Evolutionary conservation across 92 coral and sea anemone species (phyloP), one percentile per base, ranked within the genome.

Genomic region (Porites cylindrica): DNA sequence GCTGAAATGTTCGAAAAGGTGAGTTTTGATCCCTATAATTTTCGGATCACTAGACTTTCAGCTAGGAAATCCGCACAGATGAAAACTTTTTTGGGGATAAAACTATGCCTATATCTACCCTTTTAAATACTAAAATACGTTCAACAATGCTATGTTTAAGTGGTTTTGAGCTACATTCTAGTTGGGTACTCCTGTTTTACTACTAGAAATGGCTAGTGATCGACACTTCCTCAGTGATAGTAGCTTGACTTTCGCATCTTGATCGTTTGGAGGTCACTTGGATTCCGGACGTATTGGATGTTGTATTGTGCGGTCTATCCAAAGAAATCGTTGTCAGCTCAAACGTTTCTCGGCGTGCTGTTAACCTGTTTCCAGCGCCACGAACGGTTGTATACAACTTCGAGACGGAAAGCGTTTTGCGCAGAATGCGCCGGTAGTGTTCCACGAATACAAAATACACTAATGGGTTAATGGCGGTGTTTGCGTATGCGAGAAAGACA

Each of bases 361-460:
- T 76, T 14, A 56, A 26, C 61, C 82, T 85, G 21, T 7, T 69
- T 7, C 83, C 76, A 59, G 59, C 76, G 3, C 64, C 32, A 56
- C 43, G 47, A 18, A 51, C 7, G 50, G 77, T 85, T 0, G 83
- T 19, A 38, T 47, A 61, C 53, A 78, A n/a, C 10, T 77, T 12
- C 2, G 84, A 85, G 18, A 32, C 54, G 2, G 29, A 51, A 0
- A 85, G 18, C 4, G 60, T 47, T 2, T 47, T 76, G n/a, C 52
- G 29, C 38, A 85, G 52, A 53, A 68, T 50, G 17, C 82, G 82
- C 20, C 89, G 89, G 54, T 66, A 85, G 17, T 77, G 79, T 66
- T 85, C 77, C 67, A 85, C 89, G 47, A 85, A 85, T 10, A 59
- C 82, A 16, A 85, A 85, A 69, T 85, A 85, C 26, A 85, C n/a